phyloP scores from a whole-genome alignment of 2,113 vertebrate species.

The Suncus etruscus region DNA sequence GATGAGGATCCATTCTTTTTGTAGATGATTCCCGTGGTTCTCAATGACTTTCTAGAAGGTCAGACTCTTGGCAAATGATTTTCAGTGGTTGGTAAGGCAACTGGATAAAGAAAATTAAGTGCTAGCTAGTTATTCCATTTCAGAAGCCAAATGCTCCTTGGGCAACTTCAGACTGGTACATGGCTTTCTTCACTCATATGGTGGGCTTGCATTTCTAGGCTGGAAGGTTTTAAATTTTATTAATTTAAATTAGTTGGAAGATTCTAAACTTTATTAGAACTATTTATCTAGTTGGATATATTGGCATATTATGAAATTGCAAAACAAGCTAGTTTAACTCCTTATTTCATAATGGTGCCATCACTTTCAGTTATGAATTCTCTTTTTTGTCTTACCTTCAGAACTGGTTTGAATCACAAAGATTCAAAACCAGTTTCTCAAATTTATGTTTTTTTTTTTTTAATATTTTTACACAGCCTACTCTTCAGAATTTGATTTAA shows the following conservation, averaged over 20 bases:
- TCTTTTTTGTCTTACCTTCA: constrained; percentile 10
- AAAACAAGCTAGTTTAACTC: not conserved
- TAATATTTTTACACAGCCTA: not conserved
- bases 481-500: constrained; percentile 19
- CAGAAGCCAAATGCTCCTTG: not conserved
- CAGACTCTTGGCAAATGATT: constrained; percentile 21
- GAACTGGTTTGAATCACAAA: constrained; percentile 18
- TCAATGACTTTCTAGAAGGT: constrained; percentile 61
- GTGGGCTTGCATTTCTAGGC: not conserved
- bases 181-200: not conserved
- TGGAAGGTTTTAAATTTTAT: not conserved
- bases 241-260: too few species aligned
- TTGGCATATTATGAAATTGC: not conserved
- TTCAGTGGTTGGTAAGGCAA: not conserved
- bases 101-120: not conserved
- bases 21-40: constrained; percentile 23
- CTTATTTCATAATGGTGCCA: not conserved
- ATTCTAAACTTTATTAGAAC: too few species aligned
- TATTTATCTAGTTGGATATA: not conserved
- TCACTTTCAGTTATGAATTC: not conserved
- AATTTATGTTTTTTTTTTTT: not conserved
- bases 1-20: not conserved
- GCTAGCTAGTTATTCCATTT: not conserved
- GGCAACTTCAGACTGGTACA: not conserved
- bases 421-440: not conserved